A percentile compares a stretch with the other conserved stretches of the same genome.
Evolutionary conservation across 2,113 vertebrate species (phyloP).

Genomic region (Ursus arctos): DNA sequence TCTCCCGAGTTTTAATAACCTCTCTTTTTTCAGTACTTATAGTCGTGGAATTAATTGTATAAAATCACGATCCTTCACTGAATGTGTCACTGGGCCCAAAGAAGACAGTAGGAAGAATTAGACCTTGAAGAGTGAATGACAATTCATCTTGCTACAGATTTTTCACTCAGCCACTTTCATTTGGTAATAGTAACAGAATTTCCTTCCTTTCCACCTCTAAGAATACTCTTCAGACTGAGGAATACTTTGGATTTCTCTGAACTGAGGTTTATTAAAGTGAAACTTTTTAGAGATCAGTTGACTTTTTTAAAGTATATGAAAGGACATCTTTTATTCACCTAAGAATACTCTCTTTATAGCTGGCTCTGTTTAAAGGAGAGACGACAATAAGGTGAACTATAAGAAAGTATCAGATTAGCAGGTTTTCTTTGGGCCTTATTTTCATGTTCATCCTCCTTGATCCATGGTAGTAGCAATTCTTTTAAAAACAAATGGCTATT

Average conservation of each 20-base stretch:
- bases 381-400: neutral
- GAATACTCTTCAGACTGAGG: slow-evolving; percentile 24
- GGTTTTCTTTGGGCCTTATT: slow-evolving; percentile 34
- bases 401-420: neutral
- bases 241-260: slow-evolving; percentile 54
- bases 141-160: neutral
- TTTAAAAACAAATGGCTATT: slow-evolving; percentile 43
- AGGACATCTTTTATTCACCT: neutral
- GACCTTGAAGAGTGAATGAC: slow-evolving; percentile 70
- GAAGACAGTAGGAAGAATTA: slow-evolving; percentile 64
- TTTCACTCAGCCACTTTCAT: slow-evolving; percentile 22
- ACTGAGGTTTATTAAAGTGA: neutral
- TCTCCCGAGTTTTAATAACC: slow-evolving; percentile 79
- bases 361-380: slow-evolving; percentile 15
- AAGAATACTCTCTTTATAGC: neutral
- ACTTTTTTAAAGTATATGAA: slow-evolving; percentile 42
- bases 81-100: slow-evolving; percentile 68
- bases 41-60: slow-evolving; percentile 76
- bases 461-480: slow-evolving; percentile 21
- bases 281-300: slow-evolving; percentile 25
- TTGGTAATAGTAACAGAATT: neutral
- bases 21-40: slow-evolving; percentile 72
- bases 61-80: slow-evolving; percentile 72
- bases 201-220: slow-evolving; percentile 47
- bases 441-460: slow-evolving; percentile 36